These are phyloP conservation scores for Copidosoma floridanum DNA, from an alignment of 1,140 invertebrate species.

Conservation along the genomic window DNA sequence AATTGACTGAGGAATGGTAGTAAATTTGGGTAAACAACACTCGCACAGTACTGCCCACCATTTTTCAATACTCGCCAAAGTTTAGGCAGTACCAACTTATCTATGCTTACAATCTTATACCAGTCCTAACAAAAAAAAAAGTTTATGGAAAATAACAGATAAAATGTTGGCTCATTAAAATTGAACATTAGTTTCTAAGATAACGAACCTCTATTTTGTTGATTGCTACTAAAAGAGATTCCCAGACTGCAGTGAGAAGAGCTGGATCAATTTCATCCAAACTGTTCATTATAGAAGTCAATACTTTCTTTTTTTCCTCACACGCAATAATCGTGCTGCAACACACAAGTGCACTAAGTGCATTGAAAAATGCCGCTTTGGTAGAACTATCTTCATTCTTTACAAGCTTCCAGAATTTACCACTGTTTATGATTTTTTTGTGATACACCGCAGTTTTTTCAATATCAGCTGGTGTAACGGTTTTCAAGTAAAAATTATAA, in stretches of 20 bases:
- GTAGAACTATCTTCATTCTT: constrained; percentile 61
- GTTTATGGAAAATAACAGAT: background rate
- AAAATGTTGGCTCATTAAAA: too few relatives aligned
- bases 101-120: constrained; percentile 66
- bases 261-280: constrained; percentile 72
- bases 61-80: constrained; percentile 65
- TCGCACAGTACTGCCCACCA: constrained; percentile 70
- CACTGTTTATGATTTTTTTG: constrained; percentile 59
- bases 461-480: constrained; percentile 56
- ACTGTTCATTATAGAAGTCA: constrained; percentile 63
- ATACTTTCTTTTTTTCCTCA: constrained; percentile 60
- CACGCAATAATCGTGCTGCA: constrained; percentile 51
- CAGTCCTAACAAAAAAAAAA: constrained; percentile 61
- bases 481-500: constrained; percentile 63
- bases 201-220: constrained; percentile 59
- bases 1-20: constrained; percentile 73
- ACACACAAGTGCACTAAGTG: constrained; percentile 65
- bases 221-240: constrained; percentile 63
- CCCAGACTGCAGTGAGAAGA: constrained; percentile 70
- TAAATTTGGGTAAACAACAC: constrained; percentile 69
- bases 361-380: constrained; percentile 66
- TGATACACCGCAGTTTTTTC: constrained; percentile 56
- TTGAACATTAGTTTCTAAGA: constrained; percentile 4
- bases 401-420: constrained; percentile 73
- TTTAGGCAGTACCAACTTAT: constrained; percentile 71